Percentiles rank a stretch among this genome's conserved stretches.
Conservation (phyloP, 2,113 vertebrate species). For the Henicopernis longicauda region DNA sequence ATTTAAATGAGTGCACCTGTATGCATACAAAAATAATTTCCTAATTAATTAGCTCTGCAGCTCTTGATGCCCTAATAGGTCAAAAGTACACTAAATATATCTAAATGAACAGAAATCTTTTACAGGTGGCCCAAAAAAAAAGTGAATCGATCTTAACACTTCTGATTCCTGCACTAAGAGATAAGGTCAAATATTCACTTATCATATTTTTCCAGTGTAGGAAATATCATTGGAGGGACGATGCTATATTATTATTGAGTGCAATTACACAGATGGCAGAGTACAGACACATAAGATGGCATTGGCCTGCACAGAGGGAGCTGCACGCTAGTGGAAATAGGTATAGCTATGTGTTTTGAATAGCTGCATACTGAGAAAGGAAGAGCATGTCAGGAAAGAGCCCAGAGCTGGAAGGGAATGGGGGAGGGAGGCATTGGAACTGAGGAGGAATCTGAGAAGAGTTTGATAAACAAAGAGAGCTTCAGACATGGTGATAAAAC, state of each 20-base stretch:
- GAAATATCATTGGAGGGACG: neutral
- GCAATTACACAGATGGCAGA: neutral
- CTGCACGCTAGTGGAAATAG: neutral
- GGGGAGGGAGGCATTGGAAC: neutral
- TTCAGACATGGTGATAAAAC: neutral
- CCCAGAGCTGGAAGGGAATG: neutral
- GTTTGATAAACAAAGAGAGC: neutral
- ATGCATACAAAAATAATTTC: conserved; percentile 26
- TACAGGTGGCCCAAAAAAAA: neutral
- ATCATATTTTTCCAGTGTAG: neutral
- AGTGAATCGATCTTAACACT: neutral
- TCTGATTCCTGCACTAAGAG: neutral
- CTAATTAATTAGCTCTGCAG: conserved; percentile 28
- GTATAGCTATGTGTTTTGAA: neutral
- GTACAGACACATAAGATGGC: neutral
- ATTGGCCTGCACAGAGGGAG: neutral
- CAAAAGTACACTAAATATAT: conserved; percentile 22
- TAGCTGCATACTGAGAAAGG: neutral
- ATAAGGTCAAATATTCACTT: neutral
- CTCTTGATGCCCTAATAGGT: conserved; percentile 5
- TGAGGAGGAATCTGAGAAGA: neutral
- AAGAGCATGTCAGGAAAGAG: neutral
- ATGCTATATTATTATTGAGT: neutral
- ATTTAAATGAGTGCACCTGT: conserved; percentile 50
- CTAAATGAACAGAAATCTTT: neutral